Percentiles rank a stretch among this genome's conserved stretches.
Evolutionary conservation across 2,113 vertebrate species (phyloP).

Genomic region (Aspiorhynchus laticeps): DNA sequence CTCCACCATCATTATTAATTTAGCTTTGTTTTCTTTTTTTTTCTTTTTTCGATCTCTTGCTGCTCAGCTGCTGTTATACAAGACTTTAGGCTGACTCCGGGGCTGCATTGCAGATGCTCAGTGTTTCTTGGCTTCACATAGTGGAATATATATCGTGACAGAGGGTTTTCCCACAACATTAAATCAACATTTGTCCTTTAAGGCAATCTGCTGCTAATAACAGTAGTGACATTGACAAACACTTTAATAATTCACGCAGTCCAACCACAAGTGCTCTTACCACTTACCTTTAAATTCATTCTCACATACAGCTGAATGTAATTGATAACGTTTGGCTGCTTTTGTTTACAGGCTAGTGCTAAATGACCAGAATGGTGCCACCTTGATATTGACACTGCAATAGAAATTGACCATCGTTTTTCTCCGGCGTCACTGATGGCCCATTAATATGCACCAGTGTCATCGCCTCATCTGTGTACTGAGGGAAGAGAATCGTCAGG

Average conservation of each 20-base stretch:
- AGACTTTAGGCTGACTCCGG: conserved; percentile 5
- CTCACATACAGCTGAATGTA: neutral
- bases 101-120: conserved; percentile 32
- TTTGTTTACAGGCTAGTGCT: neutral
- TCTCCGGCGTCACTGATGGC: neutral
- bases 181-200: neutral
- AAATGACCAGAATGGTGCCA: neutral
- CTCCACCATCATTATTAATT: conserved; percentile 73
- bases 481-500: neutral
- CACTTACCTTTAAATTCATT: neutral
- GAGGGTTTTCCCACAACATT: neutral
- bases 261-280: neutral
- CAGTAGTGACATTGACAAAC: conserved; percentile 6
- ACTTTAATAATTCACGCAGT: conserved; percentile 11
- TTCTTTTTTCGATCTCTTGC: conserved; percentile 49
- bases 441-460: conserved; percentile 22
- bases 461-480: neutral
- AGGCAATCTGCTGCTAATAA: conserved; percentile 1
- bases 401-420: conserved; percentile 4
- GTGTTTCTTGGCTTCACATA: neutral
- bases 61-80: conserved; percentile 18
- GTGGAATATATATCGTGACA: neutral
- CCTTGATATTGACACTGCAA: conserved; percentile 1
- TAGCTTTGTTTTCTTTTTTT: conserved; percentile 71
- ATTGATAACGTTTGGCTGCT: neutral